A percentile compares a stretch with the other conserved stretches of the same genome.
phyloP scores from a whole-genome alignment of 2,797 vertebrate species.

The Trematomus bernacchii region DNA sequence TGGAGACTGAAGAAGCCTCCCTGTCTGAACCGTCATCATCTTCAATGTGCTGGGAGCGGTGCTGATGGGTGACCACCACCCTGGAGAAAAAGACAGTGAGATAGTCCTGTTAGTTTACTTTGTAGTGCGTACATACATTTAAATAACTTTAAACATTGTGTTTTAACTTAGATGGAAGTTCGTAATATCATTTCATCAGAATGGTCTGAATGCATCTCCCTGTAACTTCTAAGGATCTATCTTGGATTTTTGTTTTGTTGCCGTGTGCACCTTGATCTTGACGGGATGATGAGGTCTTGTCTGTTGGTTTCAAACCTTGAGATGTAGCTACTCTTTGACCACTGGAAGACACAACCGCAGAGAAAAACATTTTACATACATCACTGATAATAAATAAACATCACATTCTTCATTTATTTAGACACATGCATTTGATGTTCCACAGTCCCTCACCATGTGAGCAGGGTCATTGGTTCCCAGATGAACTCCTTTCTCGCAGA shows the following conservation, averaged over 20 bases:
- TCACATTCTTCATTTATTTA: neutral
- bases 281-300: constrained; percentile 69
- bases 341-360: constrained; percentile 68
- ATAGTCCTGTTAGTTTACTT: neutral
- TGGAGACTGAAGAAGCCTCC: constrained; percentile 65
- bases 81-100: constrained; percentile 49
- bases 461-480: constrained; percentile 70
- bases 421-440: fast-evolving
- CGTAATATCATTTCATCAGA: too few relatives aligned
- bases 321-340: constrained; percentile 76
- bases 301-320: constrained; percentile 81
- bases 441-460: constrained; percentile 63
- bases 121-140: neutral
- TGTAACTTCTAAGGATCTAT: too few relatives aligned
- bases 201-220: too few relatives aligned
- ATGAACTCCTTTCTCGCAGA: constrained; percentile 74
- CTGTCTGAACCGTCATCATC: constrained; percentile 57
- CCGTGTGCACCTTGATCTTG: constrained; percentile 50
- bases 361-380: neutral
- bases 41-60: constrained; percentile 4
- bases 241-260: neutral
- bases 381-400: neutral
- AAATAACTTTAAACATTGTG: too few relatives aligned
- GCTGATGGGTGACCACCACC: constrained; percentile 71
- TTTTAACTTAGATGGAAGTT: neutral